Evolutionary conservation across 1,140 invertebrate species (phyloP), one percentile per base, ranked within the genome.

Genomic region (Philotrypesis tridentata): DNA sequence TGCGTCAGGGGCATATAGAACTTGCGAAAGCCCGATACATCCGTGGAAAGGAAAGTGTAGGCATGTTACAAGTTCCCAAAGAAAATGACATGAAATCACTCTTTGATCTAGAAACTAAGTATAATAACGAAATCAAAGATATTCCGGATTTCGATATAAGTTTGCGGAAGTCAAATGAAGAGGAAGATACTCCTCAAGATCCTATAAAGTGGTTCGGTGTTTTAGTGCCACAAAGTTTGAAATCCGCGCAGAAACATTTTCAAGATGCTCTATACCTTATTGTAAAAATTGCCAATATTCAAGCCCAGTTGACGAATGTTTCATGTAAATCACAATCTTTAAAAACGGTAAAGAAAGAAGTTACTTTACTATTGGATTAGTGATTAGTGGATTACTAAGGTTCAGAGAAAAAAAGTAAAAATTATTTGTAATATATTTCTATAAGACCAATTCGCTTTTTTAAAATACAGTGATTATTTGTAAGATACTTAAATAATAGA

Each of bases 151-250:
- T 90, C 80, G 88, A 91, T 85, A 87, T 93, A 88, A 87, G 92
- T 84, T 84, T 90, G 2, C 90, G 90, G 71, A 82, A 73, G n/a
- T 63, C 75, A 11, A 84, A 86, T 74, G 87, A 93, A 29, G 86
- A 84, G 40, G 84, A 86, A 71, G 86, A 89, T 27, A 87, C 90
- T 48, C 89, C 89, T 76, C 89, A 92, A 12, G 94, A 96, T 90
- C 95, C 95, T 5, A 88, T 96, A 27, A 94, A 94, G 80, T 96
- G 95, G 95, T 96, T 96, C 91, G 95, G 96, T 17, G 92, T 95
- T 75, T 88, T 96, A 48, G 94, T 95, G 0, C 95, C 95, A 2
- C 94, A 95, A 86, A 94, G 94, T 89, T 91, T 96, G 84, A 93
- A 93, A 86, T 93, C 91, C 83, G 94, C 95, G 2, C 95, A 96